A percentile compares a stretch with the other conserved stretches of the same genome.
These are phyloP conservation scores for Ploceus nigricollis DNA, from an alignment of 2,113 vertebrate genomes.

Conservation along the genomic window DNA sequence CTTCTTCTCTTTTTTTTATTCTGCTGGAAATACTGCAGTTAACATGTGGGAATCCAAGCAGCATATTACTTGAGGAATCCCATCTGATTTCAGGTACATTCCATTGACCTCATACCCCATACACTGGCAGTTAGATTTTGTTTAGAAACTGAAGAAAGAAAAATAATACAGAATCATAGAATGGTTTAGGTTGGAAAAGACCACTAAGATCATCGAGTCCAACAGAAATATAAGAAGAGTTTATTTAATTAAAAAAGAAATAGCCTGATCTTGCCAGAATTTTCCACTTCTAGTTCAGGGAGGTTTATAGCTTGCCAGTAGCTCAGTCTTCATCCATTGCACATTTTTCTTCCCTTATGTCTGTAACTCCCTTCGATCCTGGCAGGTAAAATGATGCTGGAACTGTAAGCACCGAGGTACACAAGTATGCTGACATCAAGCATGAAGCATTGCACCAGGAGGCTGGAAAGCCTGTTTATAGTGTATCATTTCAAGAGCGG, in stretches of 20 bases:
- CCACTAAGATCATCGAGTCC: background rate
- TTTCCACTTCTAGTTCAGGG: background rate
- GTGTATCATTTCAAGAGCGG: background rate
- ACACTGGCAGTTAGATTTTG: background rate
- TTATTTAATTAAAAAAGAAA: background rate
- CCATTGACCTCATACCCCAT: background rate
- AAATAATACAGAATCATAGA: background rate
- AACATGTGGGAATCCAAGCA: background rate
- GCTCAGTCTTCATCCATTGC: background rate
- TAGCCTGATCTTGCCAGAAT: background rate
- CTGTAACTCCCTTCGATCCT: background rate
- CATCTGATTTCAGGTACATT: background rate
- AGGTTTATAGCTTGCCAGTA: background rate
- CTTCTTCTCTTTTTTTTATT: background rate
- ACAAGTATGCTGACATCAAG: background rate
- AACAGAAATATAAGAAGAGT: background rate
- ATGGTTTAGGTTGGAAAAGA: background rate
- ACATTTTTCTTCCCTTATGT: background rate
- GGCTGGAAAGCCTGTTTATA: background rate
- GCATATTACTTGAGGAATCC: background rate
- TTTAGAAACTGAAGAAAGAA: background rate
- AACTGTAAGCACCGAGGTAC: background rate
- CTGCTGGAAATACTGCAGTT: background rate
- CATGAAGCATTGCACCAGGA: background rate
- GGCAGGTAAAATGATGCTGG: background rate